A percentile compares a stretch with the other conserved stretches of the same genome.
Evolutionary conservation across 2,113 vertebrate genomes (phyloP).

Genomic region (Lanius ludovicianus): DNA sequence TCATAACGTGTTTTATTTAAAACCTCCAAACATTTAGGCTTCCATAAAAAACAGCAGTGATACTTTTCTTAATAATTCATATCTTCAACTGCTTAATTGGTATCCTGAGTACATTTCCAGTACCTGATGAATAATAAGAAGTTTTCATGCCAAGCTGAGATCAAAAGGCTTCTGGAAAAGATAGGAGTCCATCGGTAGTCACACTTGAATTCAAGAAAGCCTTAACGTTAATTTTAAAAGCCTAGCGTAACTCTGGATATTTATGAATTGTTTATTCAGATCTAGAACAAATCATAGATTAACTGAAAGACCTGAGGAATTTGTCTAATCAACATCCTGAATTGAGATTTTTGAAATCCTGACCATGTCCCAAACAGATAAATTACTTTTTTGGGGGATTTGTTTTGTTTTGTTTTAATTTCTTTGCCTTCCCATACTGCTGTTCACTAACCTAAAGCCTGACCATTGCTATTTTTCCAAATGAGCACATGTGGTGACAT

Average conservation of each 20-base stretch:
- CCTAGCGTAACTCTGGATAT: not conserved
- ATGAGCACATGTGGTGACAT: conserved; percentile 57
- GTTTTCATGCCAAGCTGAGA: not conserved
- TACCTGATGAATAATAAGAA: not conserved
- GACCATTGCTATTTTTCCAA: not conserved
- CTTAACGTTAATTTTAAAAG: not conserved
- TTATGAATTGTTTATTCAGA: not conserved
- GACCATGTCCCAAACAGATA: not conserved
- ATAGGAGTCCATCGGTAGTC: not conserved
- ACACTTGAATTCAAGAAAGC: not conserved
- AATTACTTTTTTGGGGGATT: not conserved
- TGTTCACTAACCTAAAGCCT: not conserved
- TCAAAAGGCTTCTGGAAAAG: not conserved
- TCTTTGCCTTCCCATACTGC: not conserved
- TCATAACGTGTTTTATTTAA: not conserved
- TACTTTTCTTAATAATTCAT: not conserved
- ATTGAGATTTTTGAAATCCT: not conserved
- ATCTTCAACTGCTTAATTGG: not conserved
- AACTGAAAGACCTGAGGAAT: not conserved
- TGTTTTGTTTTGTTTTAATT: not conserved
- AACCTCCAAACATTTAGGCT: not conserved
- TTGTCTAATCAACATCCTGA: not conserved
- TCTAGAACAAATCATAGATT: not conserved
- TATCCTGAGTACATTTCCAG: not conserved
- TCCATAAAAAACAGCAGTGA: not conserved